phyloP scores from a whole-genome alignment of 2,888 invertebrate genomes.

The Dascillus cervinus region DNA sequence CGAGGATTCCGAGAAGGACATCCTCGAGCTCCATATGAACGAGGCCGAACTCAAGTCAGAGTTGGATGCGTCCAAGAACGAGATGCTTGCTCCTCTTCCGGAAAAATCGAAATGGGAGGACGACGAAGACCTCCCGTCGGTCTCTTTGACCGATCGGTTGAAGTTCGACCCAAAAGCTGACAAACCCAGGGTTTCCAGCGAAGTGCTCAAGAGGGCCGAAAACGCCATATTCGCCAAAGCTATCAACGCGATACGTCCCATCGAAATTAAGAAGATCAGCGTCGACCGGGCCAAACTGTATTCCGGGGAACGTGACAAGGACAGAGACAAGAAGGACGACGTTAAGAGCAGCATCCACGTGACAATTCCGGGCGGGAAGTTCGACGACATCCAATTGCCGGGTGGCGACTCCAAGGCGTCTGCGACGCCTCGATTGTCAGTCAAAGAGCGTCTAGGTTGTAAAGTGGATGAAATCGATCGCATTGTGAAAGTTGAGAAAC shows the following conservation, averaged over 20 bases:
- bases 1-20: conserved; percentile 45
- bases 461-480: conserved; percentile 58
- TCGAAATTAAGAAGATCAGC: conserved; percentile 68
- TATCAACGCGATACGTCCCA: conserved; percentile 68
- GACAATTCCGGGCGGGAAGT: conserved; percentile 44
- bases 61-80: conserved; percentile 39
- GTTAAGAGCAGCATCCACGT: conserved; percentile 48
- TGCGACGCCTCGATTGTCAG: conserved; percentile 52
- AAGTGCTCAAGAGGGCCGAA: conserved; percentile 84
- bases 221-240: conserved; percentile 88
- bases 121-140: conserved; percentile 53
- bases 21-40: conserved; percentile 52
- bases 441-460: conserved; percentile 73
- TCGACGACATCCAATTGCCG: conserved; percentile 30
- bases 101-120: conserved; percentile 87
- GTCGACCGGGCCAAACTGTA: conserved; percentile 62
- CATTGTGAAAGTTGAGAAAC: conserved; percentile 47
- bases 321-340: conserved; percentile 19
- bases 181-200: conserved; percentile 63
- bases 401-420: conserved; percentile 32
- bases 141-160: conserved; percentile 40
- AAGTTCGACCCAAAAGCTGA: conserved; percentile 29
- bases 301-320: conserved; percentile 42
- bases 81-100: conserved; percentile 66
- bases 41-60: conserved; percentile 48